Evolutionary conservation across 1,140 invertebrate genomes (phyloP).

Genomic region (Lepeophtheirus salmonis): DNA sequence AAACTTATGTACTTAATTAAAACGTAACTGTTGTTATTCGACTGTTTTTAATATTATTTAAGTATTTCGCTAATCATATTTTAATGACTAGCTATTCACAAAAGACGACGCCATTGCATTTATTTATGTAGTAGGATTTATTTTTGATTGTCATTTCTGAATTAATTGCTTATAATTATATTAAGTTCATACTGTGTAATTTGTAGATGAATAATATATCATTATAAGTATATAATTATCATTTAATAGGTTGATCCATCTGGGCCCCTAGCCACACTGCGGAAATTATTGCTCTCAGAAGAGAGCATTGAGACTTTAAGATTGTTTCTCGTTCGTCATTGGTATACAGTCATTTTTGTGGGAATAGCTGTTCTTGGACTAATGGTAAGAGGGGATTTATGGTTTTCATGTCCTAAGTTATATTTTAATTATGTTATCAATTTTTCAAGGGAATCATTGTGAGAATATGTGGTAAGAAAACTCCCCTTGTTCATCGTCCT

Average conservation of each 20-base stretch:
- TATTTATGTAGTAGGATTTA: no score
- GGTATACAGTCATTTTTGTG: constrained; percentile 60
- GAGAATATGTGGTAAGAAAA: constrained; percentile 15
- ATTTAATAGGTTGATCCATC: constrained; percentile 74
- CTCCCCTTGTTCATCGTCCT: constrained; percentile 1
- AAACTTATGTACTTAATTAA: background rate
- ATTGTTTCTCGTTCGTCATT: constrained; percentile 59
- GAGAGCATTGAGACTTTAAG: constrained; percentile 65
- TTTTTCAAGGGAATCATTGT: constrained; percentile 10
- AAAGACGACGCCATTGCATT: no score
- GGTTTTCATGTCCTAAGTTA: background rate
- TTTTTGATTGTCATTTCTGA: no score
- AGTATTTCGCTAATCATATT: background rate
- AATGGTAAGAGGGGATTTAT: constrained; percentile 40
- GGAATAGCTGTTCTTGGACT: constrained; percentile 48
- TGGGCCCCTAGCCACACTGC: constrained; percentile 71
- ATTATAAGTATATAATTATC: no score
- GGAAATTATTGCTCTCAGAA: constrained; percentile 65
- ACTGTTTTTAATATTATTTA: background rate
- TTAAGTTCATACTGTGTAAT: no score
- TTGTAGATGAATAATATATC: no score
- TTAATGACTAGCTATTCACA: constrained; percentile 3
- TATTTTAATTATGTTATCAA: background rate
- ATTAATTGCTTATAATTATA: no score
- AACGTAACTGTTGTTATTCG: background rate